Evolutionary conservation across 2,888 invertebrate genomes (phyloP), one percentile per base, ranked within the genome.

Genomic region (Drosophila rubida): DNA sequence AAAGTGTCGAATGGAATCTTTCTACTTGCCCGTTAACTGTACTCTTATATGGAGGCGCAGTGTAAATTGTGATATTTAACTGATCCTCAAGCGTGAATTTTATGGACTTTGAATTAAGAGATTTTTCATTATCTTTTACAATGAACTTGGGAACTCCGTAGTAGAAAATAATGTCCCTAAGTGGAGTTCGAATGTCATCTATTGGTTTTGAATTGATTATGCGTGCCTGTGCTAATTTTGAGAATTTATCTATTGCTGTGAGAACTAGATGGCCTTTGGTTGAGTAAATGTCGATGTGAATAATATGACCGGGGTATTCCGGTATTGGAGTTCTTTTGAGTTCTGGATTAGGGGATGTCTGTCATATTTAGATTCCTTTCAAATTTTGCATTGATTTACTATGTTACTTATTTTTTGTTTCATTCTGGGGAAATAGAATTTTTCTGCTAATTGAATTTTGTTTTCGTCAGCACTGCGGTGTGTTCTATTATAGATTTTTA

Each of bases 401-500:
- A 66, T 11, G 7, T n/a, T 39, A 9, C 19, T 41, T 11, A 66
- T 61, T 65, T 53, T 49, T 13, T 45, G 27, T 16, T 58, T 51
- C 46, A 72, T 72, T 55, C 22, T 46, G 0, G 68, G 71, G 37
- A 70, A 62, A 9, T 66, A 69, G 9, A 48, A 68, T 25, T 58
- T 64, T 62, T 72, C 46, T 23, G n/a, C n/a, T n/a, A n/a, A n/a
- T n/a, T n/a, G n/a, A n/a, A n/a, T n/a, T n/a, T n/a, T n/a, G n/a
- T n/a, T n/a, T n/a, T n/a, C n/a, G n/a, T n/a, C n/a, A n/a, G n/a
- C n/a, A n/a, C n/a, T n/a, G n/a, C n/a, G n/a, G n/a, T n/a, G n/a
- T n/a, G n/a, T n/a, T n/a, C n/a, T n/a, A n/a, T n/a, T n/a, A n/a
- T n/a, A n/a, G n/a, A n/a, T n/a, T n/a, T n/a, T n/a, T n/a, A n/a